Conservation (phyloP, 2,797 vertebrate species). For the Chromis chromis region DNA sequence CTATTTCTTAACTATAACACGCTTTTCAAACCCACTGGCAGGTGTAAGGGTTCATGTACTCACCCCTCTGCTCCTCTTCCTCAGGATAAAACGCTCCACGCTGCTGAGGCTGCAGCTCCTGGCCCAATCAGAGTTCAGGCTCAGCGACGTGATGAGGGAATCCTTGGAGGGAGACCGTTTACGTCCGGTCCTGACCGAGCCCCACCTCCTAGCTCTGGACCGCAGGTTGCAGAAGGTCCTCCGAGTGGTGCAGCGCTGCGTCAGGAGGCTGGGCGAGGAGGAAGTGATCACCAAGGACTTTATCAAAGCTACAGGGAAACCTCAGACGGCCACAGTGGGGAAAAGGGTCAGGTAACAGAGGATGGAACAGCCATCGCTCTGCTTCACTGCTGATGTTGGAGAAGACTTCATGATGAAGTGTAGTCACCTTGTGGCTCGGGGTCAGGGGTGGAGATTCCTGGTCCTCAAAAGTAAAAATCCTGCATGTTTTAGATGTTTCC, state of each 20-base stretch:
- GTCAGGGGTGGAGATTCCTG: too few species aligned
- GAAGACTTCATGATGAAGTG: conserved; percentile 40
- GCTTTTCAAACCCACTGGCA: too few species aligned
- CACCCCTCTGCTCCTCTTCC: not conserved
- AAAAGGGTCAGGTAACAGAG: conserved; percentile 68
- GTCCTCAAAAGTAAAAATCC: too few species aligned
- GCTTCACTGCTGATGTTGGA: conserved; percentile 4
- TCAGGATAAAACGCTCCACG: conserved; percentile 92
- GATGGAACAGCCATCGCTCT: not conserved
- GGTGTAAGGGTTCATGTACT: not conserved
- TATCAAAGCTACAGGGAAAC: conserved; percentile 37
- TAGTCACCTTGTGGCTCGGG: not conserved
- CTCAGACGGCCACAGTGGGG: conserved; percentile 35
- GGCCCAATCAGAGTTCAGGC: conserved; percentile 82
- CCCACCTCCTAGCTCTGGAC: conserved; percentile 92
- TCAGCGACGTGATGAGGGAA: conserved; percentile 94
- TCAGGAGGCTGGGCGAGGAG: conserved; percentile 83
- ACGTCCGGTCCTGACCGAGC: conserved; percentile 88
- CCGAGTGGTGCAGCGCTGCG: conserved; percentile 83
- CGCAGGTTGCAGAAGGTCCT: conserved; percentile 89
- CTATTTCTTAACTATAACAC: too few species aligned
- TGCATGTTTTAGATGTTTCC: too few species aligned
- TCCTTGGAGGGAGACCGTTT: conserved; percentile 89
- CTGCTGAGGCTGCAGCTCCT: conserved; percentile 89
- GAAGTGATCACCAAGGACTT: conserved; percentile 86